Evolutionary conservation across 2,888 invertebrate species (phyloP).

Genomic region (Orthosia incerta): DNA sequence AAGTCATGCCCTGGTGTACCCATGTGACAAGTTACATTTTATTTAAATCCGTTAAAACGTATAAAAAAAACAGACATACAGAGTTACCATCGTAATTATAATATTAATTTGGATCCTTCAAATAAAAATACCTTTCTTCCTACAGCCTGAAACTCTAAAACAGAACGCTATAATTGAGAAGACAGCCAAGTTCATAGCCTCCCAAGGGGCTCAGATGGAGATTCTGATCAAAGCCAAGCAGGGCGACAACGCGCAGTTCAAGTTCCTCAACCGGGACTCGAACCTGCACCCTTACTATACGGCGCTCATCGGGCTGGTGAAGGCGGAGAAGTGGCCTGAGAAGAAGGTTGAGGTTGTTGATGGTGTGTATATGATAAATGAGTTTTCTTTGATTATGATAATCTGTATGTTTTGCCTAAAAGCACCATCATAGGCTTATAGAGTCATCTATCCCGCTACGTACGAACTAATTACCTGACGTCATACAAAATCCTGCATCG

Average conservation of each 20-base stretch:
- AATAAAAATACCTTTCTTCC: conserved; percentile 29
- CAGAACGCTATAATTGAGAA: conserved; percentile 98
- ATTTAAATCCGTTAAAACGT: too few species aligned
- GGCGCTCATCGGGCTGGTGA: conserved; percentile 90
- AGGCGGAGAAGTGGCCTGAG: conserved; percentile 85
- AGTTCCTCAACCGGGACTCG: conserved; percentile 97
- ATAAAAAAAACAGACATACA: too few species aligned
- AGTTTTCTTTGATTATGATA: not conserved
- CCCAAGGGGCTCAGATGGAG: conserved; percentile 99
- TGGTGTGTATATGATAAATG: conserved; percentile 69
- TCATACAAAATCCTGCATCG: too few species aligned
- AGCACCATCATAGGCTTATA: too few species aligned
- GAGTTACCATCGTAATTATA: too few species aligned
- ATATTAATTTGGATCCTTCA: too few species aligned
- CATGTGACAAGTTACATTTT: too few species aligned
- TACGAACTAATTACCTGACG: too few species aligned
- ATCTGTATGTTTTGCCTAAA: too few species aligned
- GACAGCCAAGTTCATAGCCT: conserved; percentile 96
- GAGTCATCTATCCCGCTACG: too few species aligned
- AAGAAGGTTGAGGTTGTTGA: conserved; percentile 79
- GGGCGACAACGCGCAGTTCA: conserved; percentile 97
- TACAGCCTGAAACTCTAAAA: conserved; percentile 96
- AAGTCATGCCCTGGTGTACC: too few species aligned
- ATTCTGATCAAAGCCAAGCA: conserved; percentile 99
- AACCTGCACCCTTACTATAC: conserved; percentile 97